A percentile compares a stretch with the other conserved stretches of the same genome.
These are phyloP conservation scores for Ibidorhyncha struthersii DNA, from an alignment of 2,113 vertebrate genomes.

Conservation along the genomic window DNA sequence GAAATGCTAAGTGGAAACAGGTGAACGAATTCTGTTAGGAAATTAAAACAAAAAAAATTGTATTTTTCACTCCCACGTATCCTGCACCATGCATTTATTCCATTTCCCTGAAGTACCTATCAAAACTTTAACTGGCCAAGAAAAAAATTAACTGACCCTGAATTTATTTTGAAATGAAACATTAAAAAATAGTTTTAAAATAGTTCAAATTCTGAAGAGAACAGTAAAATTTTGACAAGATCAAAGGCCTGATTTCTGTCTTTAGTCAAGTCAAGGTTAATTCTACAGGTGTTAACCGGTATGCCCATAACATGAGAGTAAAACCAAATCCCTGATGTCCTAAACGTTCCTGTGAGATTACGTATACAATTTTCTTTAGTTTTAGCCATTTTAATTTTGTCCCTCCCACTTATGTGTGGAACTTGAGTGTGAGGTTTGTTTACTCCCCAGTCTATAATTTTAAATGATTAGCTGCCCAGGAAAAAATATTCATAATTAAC, in stretches of 20 bases:
- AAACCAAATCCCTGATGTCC: not conserved
- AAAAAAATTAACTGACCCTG: not conserved
- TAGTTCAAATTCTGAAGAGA: not conserved
- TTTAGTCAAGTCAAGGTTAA: not conserved
- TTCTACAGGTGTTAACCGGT: not conserved
- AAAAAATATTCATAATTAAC: conserved; percentile 17
- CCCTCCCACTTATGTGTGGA: not conserved
- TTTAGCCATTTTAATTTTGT: not conserved
- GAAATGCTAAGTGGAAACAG: not conserved
- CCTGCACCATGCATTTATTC: not conserved
- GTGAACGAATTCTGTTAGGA: not conserved
- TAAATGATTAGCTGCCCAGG: not conserved
- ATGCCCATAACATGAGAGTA: not conserved
- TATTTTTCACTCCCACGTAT: not conserved
- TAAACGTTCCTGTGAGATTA: not conserved
- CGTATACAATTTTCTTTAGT: not conserved
- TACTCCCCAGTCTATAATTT: not conserved
- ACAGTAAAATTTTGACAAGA: not conserved
- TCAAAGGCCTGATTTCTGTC: not conserved
- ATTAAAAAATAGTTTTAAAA: not conserved
- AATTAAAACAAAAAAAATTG: not conserved
- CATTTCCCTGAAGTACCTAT: not conserved
- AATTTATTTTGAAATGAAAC: not conserved
- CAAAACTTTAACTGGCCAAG: not conserved
- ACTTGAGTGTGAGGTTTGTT: not conserved